Conservation (phyloP, 1,140 invertebrate genomes). For the Polypedilum pembai region DNA sequence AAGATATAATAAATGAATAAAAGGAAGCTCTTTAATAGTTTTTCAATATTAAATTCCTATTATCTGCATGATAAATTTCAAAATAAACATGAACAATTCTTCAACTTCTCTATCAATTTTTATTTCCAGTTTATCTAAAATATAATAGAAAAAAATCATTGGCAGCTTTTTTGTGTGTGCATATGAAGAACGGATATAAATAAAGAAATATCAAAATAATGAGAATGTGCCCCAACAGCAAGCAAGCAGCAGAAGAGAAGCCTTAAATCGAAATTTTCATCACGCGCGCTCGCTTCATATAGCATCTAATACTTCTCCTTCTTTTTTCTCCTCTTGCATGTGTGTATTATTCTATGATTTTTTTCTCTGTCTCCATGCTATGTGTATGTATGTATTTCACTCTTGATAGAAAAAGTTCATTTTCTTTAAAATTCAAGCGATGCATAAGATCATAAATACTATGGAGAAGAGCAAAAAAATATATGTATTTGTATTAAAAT, state of each 20-base stretch:
- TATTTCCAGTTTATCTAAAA: too few relatives aligned
- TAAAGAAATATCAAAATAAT: slow-evolving; percentile 20
- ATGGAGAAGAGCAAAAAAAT: not conserved
- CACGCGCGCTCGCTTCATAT: slow-evolving; percentile 6
- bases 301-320: not conserved
- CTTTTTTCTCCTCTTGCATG: not conserved
- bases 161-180: not conserved
- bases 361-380: not conserved
- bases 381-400: too few relatives aligned
- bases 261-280: slow-evolving; percentile 19
- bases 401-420: slow-evolving; percentile 18
- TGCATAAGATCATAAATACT: not conserved
- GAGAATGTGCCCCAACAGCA: not conserved
- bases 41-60: too few relatives aligned
- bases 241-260: not conserved
- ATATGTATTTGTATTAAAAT: not conserved
- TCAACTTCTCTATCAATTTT: too few relatives aligned
- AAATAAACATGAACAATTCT: too few relatives aligned
- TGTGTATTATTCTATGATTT: not conserved
- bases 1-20: too few relatives aligned
- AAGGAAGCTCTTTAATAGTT: too few relatives aligned
- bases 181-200: slow-evolving; percentile 3
- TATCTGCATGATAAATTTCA: too few relatives aligned
- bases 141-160: too few relatives aligned
- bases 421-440: slow-evolving; percentile 19